Evolutionary conservation across 2,797 vertebrate genomes (phyloP).

Genomic region (Leptoclinus maculatus): DNA sequence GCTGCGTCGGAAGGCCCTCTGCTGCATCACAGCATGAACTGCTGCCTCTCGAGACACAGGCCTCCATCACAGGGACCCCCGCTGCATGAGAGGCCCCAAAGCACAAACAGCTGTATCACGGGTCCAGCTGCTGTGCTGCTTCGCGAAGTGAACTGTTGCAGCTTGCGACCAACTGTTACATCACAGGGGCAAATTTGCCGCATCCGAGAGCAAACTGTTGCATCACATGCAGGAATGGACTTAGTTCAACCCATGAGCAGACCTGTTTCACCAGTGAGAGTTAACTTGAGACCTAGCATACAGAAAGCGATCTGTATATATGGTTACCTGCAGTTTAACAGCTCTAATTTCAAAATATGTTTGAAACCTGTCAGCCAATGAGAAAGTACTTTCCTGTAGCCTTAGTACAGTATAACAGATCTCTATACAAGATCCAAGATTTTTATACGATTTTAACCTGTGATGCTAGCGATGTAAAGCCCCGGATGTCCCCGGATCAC

Average conservation of each 20-base stretch:
- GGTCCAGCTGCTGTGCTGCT: not conserved
- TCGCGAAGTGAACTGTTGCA: slow-evolving; percentile 5
- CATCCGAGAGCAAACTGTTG: slow-evolving; percentile 50
- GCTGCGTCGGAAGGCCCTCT: slow-evolving; percentile 16
- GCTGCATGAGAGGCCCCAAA: not conserved
- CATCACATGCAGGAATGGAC: slow-evolving; percentile 45
- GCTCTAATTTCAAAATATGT: not conserved
- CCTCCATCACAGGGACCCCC: slow-evolving; percentile 6
- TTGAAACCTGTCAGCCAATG: not conserved
- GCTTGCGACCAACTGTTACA: slow-evolving; percentile 20
- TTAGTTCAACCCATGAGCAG: slow-evolving; percentile 4
- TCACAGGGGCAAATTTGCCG: slow-evolving; percentile 19
- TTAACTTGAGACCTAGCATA: slow-evolving; percentile 5
- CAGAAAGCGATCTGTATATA: not conserved
- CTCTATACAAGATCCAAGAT: not conserved
- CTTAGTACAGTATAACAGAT: not conserved
- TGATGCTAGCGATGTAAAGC: too few species aligned
- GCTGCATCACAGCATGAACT: slow-evolving; percentile 13
- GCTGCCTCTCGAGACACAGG: slow-evolving; percentile 11
- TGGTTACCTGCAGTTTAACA: not conserved
- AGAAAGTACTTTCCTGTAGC: not conserved
- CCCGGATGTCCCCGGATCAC: too few species aligned
- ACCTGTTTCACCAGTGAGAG: not conserved
- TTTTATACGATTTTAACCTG: too few species aligned
- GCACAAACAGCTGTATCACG: slow-evolving; percentile 8